Base-by-base conservation (phyloP, 2,888 invertebrate genomes). In the Diarsia mendica region DNA sequence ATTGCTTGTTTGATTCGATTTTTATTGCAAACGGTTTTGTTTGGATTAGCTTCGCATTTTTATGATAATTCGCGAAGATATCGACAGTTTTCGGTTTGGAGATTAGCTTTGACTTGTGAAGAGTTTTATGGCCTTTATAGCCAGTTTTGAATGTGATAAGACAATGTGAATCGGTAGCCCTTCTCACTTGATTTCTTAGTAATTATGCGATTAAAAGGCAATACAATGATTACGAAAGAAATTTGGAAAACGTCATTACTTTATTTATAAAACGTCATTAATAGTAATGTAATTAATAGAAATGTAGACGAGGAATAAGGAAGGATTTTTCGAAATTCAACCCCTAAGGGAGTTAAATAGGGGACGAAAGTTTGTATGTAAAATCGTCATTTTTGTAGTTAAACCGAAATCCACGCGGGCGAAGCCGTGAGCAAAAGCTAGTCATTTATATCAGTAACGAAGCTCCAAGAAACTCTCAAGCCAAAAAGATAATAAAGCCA, bases 1-100 rank as follows among this genome's bases (percentile, higher is more conserved):
- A 87, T 80, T 81, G 77, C 82, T 79, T 75, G 84, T 83, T 81
- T 69, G 60, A 83, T 83, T 78, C 83, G 82, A 76, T 77, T 73
- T 84, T 87, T 87, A 77, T 79, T 82, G 72, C 74, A 61, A 73
- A 82, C 70, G 23, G 55, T 77, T 77, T 76, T 73, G 79, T 79
- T 72, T 67, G 72, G 72, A 83, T 83, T 82, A 46, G 58, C 55
- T 49, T 60, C 63, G 77, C 58, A 53, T 53, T 77, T 82, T 83
- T 83, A 83, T 80, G 72, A 53, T 77, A 63, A 73, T 84, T 73
- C 23, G 61, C 71, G 23, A 60, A 66, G 77, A 67, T 55, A 48
- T 49, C 63, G 82, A 80, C 84, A 68, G 75, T 69, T 70, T 83
- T 73, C 13, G 67, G 48, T 44, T 33, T 8, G 10, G 49, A 18